Conservation (phyloP, 2,888 invertebrate species). For the Andrena bucephala region DNA sequence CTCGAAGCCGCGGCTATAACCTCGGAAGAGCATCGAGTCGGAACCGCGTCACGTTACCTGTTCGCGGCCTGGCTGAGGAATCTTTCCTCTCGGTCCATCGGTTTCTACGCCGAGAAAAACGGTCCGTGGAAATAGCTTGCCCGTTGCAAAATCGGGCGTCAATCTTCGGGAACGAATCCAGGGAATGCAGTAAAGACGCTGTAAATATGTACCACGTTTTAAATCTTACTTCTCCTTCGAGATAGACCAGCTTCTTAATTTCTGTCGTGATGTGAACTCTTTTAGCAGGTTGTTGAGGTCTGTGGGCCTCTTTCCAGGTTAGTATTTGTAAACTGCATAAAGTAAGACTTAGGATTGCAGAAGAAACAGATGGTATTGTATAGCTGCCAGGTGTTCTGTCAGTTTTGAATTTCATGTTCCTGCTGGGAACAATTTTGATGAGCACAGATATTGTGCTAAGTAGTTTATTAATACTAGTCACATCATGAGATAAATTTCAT, state of each 20-base stretch:
- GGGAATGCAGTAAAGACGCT: slow-evolving; percentile 31
- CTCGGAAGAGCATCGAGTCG: slow-evolving; percentile 74
- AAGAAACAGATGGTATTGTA: no score
- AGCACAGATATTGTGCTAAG: no score
- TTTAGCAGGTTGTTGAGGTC: no score
- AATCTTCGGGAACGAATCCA: slow-evolving; percentile 49
- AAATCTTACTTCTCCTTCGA: slow-evolving; percentile 4
- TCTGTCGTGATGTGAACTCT: no score
- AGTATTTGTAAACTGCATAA: no score
- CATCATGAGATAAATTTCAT: no score
- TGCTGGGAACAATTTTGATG: no score
- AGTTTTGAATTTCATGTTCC: no score
- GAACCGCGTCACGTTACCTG: slow-evolving; percentile 76
- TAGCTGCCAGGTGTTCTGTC: no score
- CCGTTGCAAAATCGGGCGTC: slow-evolving; percentile 43
- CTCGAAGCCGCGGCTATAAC: slow-evolving; percentile 72
- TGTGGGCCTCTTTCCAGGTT: no score
- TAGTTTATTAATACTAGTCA: no score
- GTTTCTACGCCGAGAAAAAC: slow-evolving; percentile 51
- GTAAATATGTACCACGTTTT: slow-evolving; percentile 14
- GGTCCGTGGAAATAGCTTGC: slow-evolving; percentile 23
- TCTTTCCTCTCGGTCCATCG: slow-evolving; percentile 54
- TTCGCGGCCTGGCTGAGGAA: slow-evolving; percentile 48
- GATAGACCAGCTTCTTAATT: not conserved
- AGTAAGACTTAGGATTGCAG: no score